Conservation (phyloP, 2,888 invertebrate genomes). For the Chalcis sispes region DNA sequence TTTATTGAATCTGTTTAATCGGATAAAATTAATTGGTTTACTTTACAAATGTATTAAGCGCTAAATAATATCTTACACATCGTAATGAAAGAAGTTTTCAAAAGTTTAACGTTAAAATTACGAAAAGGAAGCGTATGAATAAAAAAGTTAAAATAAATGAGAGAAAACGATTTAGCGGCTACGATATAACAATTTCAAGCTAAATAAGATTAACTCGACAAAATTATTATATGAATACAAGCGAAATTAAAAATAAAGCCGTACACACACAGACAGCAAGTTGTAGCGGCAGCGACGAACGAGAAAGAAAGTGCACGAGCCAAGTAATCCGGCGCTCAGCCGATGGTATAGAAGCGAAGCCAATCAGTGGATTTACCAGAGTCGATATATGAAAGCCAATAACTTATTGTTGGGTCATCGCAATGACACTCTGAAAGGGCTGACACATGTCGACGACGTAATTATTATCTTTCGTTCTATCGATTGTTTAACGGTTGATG, state of each 20-base stretch:
- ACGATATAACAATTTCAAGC: neutral
- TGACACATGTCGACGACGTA: constrained; percentile 56
- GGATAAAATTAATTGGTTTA: too few relatives aligned
- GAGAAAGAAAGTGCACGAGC: constrained; percentile 43
- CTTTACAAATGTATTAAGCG: too few relatives aligned
- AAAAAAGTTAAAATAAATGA: too few relatives aligned
- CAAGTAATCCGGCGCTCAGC: constrained; percentile 52
- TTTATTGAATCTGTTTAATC: too few relatives aligned
- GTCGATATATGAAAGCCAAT: constrained; percentile 70
- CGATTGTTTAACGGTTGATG: too few relatives aligned
- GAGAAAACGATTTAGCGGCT: too few relatives aligned
- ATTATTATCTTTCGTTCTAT: constrained; percentile 54
- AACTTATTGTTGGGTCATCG: constrained; percentile 67
- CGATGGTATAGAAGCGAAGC: constrained; percentile 65
- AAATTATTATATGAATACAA: constrained; percentile 9
- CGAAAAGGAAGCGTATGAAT: too few relatives aligned
- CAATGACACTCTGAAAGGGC: constrained; percentile 69
- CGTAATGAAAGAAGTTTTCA: too few relatives aligned
- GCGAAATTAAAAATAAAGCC: constrained; percentile 53
- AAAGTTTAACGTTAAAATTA: too few relatives aligned
- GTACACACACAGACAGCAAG: constrained; percentile 35
- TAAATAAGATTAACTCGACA: neutral
- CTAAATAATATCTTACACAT: too few relatives aligned
- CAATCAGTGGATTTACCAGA: constrained; percentile 67
- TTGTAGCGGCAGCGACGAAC: neutral